A percentile compares a stretch with the other conserved stretches of the same genome.
phyloP scores from a whole-genome alignment of 2,113 vertebrate species.

The Microtus oregoni region DNA sequence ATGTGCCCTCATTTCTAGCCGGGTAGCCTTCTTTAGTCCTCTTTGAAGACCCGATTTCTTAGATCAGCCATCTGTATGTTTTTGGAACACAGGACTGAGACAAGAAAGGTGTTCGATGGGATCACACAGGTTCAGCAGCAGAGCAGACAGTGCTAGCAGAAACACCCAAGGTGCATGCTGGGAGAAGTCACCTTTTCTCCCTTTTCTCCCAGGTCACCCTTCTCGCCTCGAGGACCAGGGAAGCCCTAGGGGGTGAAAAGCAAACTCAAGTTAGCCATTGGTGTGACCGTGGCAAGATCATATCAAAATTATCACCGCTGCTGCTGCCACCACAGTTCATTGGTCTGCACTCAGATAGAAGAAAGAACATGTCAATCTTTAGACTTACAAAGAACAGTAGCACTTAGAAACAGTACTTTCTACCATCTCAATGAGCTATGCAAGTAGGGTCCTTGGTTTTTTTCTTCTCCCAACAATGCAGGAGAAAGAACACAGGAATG shows the following conservation, averaged over 20 bases:
- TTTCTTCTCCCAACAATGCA: background rate
- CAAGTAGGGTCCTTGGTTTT: background rate
- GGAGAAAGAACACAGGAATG: background rate
- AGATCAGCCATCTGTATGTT: slow-evolving; percentile 55
- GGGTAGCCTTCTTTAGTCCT: background rate
- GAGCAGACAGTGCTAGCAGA: slow-evolving; percentile 72
- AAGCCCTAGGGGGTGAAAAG: slow-evolving; percentile 93
- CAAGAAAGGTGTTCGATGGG: slow-evolving; percentile 38
- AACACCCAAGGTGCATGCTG: slow-evolving; percentile 70
- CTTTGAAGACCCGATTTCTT: slow-evolving; percentile 55
- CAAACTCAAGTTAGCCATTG: slow-evolving; percentile 82
- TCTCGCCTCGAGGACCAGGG: slow-evolving; percentile 97
- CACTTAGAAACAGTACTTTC: background rate
- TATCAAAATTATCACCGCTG: background rate
- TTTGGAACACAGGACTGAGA: slow-evolving; percentile 85
- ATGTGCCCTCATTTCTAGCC: background rate
- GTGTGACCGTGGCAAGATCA: slow-evolving; percentile 31
- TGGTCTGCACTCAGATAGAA: background rate
- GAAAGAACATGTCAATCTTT: background rate
- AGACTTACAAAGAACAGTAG: background rate
- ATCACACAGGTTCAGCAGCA: slow-evolving; percentile 54
- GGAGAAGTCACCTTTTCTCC: slow-evolving; percentile 97
- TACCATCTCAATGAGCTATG: background rate
- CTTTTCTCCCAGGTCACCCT: slow-evolving; percentile 97
- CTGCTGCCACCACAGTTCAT: background rate